Percentiles rank a stretch among this genome's conserved stretches.
These are phyloP conservation scores for Lethrus apterus DNA, from an alignment of 1,140 invertebrate genomes.

Conservation along the genomic window DNA sequence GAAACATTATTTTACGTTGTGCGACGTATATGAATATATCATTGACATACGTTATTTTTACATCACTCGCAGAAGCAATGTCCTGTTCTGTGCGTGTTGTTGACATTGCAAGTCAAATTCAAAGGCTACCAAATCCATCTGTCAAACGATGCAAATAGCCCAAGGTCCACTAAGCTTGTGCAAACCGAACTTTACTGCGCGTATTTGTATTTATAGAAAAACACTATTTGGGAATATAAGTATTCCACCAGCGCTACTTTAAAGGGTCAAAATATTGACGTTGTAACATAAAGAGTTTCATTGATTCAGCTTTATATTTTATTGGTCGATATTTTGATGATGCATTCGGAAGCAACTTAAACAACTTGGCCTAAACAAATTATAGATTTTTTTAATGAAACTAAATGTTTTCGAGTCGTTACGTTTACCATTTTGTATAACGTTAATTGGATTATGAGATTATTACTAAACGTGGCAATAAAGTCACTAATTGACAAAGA, in stretches of 20 bases:
- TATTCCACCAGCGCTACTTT: slow-evolving; percentile 9
- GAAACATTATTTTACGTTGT: slow-evolving; percentile 10
- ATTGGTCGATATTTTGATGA: too few species aligned
- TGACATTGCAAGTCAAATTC: slow-evolving; percentile 12
- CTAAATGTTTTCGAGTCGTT: too few species aligned
- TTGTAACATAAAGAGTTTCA: too few species aligned
- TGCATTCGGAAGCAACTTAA: too few species aligned
- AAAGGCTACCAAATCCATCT: slow-evolving; percentile 11
- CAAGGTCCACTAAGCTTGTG: slow-evolving; percentile 11
- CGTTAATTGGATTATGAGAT: too few species aligned
- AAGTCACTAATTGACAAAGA: too few species aligned
- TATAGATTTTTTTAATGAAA: too few species aligned
- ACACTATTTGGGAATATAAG: slow-evolving; percentile 1
- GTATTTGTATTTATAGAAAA: slow-evolving; percentile 14
- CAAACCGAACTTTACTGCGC: slow-evolving; percentile 10
- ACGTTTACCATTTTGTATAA: too few species aligned
- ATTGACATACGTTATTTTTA: background rate
- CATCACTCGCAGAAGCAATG: slow-evolving; percentile 7
- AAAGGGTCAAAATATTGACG: too few species aligned
- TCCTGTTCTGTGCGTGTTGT: slow-evolving; percentile 5
- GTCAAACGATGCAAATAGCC: slow-evolving; percentile 13
- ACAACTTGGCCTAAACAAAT: too few species aligned
- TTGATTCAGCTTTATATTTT: too few species aligned
- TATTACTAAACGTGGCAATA: too few species aligned
- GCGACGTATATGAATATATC: background rate